phyloP scores from a whole-genome alignment of 2,888 invertebrate species.

The Phrixothrix hirtus region DNA sequence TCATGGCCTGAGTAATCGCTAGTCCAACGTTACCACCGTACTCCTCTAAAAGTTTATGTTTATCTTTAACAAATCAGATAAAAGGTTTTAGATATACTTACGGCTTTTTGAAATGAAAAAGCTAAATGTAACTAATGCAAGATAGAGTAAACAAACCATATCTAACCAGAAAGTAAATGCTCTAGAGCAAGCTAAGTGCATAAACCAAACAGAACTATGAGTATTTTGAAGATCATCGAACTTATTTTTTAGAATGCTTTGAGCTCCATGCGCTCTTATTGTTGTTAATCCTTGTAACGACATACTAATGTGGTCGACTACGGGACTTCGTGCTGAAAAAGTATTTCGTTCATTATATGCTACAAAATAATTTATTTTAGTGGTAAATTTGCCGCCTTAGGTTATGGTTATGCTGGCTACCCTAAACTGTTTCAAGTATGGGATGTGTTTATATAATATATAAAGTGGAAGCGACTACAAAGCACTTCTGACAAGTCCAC shows the following conservation, averaged over 20 bases:
- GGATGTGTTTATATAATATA: too few species aligned
- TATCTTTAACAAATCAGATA: not conserved
- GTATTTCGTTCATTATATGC: too few species aligned
- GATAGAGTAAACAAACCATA: slow-evolving; percentile 68
- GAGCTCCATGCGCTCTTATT: slow-evolving; percentile 68
- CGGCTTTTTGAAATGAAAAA: slow-evolving; percentile 60
- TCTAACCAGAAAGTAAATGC: slow-evolving; percentile 78
- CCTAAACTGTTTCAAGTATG: too few species aligned
- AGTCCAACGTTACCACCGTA: slow-evolving; percentile 53
- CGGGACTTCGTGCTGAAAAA: slow-evolving; percentile 73
- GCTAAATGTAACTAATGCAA: slow-evolving; percentile 66
- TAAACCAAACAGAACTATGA: slow-evolving; percentile 74
- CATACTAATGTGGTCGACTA: slow-evolving; percentile 72
- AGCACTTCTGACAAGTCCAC: too few species aligned
- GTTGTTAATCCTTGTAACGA: slow-evolving; percentile 73
- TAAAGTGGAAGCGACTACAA: too few species aligned
- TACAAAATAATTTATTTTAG: too few species aligned
- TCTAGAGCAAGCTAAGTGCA: slow-evolving; percentile 62
- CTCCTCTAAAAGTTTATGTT: slow-evolving; percentile 41
- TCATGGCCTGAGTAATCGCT: slow-evolving; percentile 52
- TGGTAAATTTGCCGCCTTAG: too few species aligned
- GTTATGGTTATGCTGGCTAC: too few species aligned
- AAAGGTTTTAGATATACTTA: slow-evolving; percentile 23
- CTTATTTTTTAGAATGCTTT: slow-evolving; percentile 61
- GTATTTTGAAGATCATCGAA: slow-evolving; percentile 63